Conservation (phyloP, 1,140 invertebrate genomes). For the Globodera rostochiensis region DNA sequence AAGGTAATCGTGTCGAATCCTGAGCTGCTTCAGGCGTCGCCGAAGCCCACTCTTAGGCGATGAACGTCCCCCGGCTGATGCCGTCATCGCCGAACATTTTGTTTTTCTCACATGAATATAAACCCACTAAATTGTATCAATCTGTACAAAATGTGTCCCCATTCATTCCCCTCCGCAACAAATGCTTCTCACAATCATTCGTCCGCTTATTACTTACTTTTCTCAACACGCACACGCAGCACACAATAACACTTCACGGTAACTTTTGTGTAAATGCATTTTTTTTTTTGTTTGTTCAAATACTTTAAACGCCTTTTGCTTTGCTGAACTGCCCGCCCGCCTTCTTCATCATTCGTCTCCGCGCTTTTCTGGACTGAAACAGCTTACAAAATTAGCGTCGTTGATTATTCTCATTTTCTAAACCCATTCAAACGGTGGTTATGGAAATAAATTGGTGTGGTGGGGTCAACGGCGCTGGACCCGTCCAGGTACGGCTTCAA, state of each 20-base stretch:
- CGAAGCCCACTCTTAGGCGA: constrained; percentile 3
- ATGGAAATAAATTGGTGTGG: no score
- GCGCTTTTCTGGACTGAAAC: no score
- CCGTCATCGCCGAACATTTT: no score
- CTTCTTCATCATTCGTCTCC: no score
- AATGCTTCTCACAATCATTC: not conserved
- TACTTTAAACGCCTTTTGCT: not conserved
- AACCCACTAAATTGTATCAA: no score
- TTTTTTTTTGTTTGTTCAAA: not conserved
- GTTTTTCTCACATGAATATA: no score
- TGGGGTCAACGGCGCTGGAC: no score
- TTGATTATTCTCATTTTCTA: no score
- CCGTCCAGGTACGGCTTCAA: not conserved
- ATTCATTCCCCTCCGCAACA: not conserved
- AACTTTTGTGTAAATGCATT: not conserved
- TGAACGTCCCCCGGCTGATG: not conserved
- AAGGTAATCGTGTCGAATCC: constrained; percentile 31
- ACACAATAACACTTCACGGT: not conserved
- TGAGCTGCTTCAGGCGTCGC: constrained; percentile 36
- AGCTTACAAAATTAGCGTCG: no score
- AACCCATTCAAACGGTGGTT: no score
- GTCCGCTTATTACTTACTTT: not conserved
- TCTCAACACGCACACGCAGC: not conserved
- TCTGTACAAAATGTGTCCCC: not conserved
- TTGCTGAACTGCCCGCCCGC: no score